Evolutionary conservation across 2,888 invertebrate species (phyloP).

Genomic region (Cataglyphis albicans): DNA sequence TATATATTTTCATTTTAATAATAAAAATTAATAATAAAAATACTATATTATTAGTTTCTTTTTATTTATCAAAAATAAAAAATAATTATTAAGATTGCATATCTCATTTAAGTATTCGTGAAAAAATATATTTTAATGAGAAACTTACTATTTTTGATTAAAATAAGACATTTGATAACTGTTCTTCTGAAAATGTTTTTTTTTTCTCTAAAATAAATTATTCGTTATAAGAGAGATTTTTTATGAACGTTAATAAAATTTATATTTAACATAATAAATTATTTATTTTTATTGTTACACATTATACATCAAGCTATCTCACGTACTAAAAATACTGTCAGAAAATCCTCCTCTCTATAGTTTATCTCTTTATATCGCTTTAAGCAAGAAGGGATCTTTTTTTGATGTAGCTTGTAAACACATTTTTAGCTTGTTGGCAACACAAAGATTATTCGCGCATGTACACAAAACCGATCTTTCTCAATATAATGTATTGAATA

Average conservation of each 20-base stretch:
- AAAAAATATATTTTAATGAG: not conserved
- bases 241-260: not conserved
- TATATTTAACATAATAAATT: not conserved
- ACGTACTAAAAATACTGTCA: not conserved
- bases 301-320: not conserved
- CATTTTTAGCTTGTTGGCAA: conserved; percentile 15
- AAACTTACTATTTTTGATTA: not conserved
- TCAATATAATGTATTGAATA: not conserved
- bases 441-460: conserved; percentile 10
- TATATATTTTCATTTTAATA: not conserved
- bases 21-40: not conserved
- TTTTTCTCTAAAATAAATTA: not conserved
- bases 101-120: not conserved
- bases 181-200: not conserved
- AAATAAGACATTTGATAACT: not conserved
- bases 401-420: conserved; percentile 12
- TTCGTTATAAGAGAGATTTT: not conserved
- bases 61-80: not conserved
- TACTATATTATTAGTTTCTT: not conserved
- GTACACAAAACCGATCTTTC: not conserved
- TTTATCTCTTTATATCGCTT: not conserved
- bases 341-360: not conserved
- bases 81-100: not conserved
- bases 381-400: not conserved
- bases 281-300: not conserved